Base-by-base conservation (phyloP, 2,888 invertebrate genomes). In the Athetis lepigone region DNA sequence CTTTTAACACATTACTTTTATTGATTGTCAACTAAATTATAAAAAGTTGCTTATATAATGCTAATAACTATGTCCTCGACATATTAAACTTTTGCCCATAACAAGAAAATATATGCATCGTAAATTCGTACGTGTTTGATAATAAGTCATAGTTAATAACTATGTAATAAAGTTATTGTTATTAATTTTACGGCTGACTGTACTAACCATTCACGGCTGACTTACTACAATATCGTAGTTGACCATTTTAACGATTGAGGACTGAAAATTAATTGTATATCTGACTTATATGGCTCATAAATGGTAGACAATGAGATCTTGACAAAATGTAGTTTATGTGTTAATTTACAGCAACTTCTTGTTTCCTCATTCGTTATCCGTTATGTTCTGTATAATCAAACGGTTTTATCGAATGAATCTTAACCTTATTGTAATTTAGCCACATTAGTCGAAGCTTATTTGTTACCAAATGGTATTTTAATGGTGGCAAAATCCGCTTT, bases 91-190 rank as follows among this genome's bases (percentile, higher is more conserved):
- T 43, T 54, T 13, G 36, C 1, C 8, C 5, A 2, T 39, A 40
- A 8, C 2, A 16, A 2, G 1, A 36, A 39, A 37, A 43, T n/a
- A n/a, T 11, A 43, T 19, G 4, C 19, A 25, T 40, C 19, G 7
- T 33, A 19, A 46, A 40, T 45, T 23, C 33, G 21, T 33, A 21
- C 57, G 46, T 75, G 75, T 42, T 51, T 0, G 21, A 25, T 54
- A 57, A 75, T 75, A 57, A 46, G 37, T 54, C 19, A 39, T 33
- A n/a, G 9, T 27, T 8, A 52, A 37, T 25, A 50, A 11, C 11
- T 9, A 27, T 19, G 25, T 25, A 33, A 33, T 21, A 49, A 40
- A 21, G 11, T 51, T n/a, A 40, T 56, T 57, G 33, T 42, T 3
- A 23, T 21, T 25, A 8, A 16, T 70, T 55, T 54, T 43, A 75